Evolutionary conservation across 1,140 invertebrate genomes (phyloP).

Genomic region (Megalopta genalis): DNA sequence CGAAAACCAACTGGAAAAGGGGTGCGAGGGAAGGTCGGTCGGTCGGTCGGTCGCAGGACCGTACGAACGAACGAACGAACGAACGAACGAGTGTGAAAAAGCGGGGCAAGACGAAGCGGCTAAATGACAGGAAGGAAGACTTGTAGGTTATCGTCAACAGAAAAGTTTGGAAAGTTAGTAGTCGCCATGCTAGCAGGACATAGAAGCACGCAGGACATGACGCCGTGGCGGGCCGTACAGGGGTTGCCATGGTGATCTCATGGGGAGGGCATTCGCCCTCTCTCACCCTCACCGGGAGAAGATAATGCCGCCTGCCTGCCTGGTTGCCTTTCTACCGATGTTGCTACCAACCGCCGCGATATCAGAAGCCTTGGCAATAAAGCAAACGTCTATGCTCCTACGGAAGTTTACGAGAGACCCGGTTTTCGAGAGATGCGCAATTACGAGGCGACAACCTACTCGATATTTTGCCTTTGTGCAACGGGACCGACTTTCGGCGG

Average conservation of each 20-base stretch:
- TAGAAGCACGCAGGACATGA: slow-evolving; percentile 72
- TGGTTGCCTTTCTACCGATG: slow-evolving; percentile 74
- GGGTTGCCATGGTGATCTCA: slow-evolving; percentile 78
- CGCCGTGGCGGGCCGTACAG: slow-evolving; percentile 72
- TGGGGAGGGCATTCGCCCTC: slow-evolving; percentile 76
- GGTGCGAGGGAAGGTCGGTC: not conserved
- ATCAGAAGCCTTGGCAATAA: slow-evolving; percentile 75
- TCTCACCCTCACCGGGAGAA: slow-evolving; percentile 72
- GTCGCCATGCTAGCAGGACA: slow-evolving; percentile 76
- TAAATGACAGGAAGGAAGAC: slow-evolving; percentile 25
- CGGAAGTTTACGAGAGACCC: slow-evolving; percentile 59
- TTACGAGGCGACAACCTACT: slow-evolving; percentile 65
- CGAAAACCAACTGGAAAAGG: not conserved
- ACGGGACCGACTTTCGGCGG: not conserved
- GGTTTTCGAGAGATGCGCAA: slow-evolving; percentile 62
- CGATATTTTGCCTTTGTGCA: slow-evolving; percentile 36
- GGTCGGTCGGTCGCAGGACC: too few relatives aligned
- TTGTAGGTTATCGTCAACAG: slow-evolving; percentile 66
- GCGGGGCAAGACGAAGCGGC: not conserved
- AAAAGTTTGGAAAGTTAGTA: slow-evolving; percentile 72
- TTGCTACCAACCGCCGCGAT: slow-evolving; percentile 72
- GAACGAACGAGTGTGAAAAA: slow-evolving; percentile 18
- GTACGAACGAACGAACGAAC: not conserved
- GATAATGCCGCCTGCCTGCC: slow-evolving; percentile 76
- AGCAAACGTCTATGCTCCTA: slow-evolving; percentile 70